Evolutionary conservation across 2,797 vertebrate genomes (phyloP).

Genomic region (Microctenopoma stevenorrisi): DNA sequence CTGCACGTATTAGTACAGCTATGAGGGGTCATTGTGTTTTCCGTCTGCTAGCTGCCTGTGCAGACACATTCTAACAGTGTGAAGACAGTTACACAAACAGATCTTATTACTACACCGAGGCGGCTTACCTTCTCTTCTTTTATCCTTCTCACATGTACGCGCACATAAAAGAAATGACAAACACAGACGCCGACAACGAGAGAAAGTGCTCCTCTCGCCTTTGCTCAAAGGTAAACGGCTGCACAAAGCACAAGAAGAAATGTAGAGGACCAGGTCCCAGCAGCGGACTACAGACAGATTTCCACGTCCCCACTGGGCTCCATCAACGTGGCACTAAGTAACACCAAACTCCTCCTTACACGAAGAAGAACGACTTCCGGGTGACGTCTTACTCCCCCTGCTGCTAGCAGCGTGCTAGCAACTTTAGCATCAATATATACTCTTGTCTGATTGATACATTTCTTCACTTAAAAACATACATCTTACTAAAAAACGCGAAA

Average conservation of each 20-base stretch:
- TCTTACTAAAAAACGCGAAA: too few species aligned
- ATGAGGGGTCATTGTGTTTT: neutral
- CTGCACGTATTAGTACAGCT: slow-evolving; percentile 1
- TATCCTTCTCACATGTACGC: slow-evolving; percentile 57
- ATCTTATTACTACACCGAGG: slow-evolving; percentile 40
- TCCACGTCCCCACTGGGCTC: slow-evolving; percentile 87
- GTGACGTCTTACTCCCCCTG: neutral
- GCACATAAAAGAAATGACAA: slow-evolving; percentile 37
- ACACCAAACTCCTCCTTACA: slow-evolving; percentile 62
- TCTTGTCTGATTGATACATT: too few species aligned
- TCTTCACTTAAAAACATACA: neutral
- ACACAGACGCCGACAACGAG: slow-evolving; percentile 1
- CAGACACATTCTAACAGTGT: slow-evolving; percentile 1
- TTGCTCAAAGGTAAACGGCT: neutral
- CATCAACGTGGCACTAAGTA: slow-evolving; percentile 88
- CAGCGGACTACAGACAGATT: slow-evolving; percentile 59
- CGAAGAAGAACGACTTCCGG: slow-evolving; percentile 77
- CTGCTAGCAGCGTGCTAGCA: slow-evolving; percentile 20
- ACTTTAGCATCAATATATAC: neutral
- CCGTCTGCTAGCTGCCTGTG: slow-evolving; percentile 42
- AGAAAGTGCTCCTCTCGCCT: slow-evolving; percentile 12
- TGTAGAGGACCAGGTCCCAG: slow-evolving; percentile 61
- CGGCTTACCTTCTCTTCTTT: slow-evolving; percentile 74
- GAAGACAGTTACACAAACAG: slow-evolving; percentile 10
- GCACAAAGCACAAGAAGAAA: slow-evolving; percentile 9